Conservation (phyloP, 2,797 vertebrate genomes). For the Limnodromus scolopaceus region DNA sequence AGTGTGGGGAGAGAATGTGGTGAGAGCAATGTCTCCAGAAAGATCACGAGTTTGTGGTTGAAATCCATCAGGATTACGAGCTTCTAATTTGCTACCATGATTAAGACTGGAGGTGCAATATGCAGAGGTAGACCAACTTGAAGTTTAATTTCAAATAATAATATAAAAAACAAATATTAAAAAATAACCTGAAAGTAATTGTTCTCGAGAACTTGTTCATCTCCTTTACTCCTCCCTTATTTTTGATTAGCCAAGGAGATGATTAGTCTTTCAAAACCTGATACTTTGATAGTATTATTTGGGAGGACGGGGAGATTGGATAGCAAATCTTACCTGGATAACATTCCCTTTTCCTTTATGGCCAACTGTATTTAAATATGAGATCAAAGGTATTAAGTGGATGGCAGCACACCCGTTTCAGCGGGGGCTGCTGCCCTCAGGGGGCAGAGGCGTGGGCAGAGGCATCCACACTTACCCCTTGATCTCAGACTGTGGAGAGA, state of each 20-base stretch:
- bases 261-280: not conserved
- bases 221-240: not conserved
- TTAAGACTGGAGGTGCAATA: not conserved
- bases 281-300: not conserved
- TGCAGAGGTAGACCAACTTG: not conserved
- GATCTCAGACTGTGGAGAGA: not conserved
- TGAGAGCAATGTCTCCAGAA: not conserved
- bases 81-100: not conserved
- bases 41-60: not conserved
- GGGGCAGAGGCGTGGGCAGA: constrained; percentile 9
- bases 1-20: not conserved
- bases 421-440: not conserved
- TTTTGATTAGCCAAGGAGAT: not conserved
- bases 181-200: not conserved
- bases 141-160: constrained; percentile 8
- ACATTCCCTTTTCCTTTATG: not conserved
- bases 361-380: not conserved
- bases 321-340: not conserved
- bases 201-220: not conserved
- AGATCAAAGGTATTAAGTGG: constrained; percentile 12
- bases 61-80: not conserved
- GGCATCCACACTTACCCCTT: not conserved
- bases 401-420: not conserved
- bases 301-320: not conserved
- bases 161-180: not conserved